Conservation (phyloP, 2,113 vertebrate genomes). For the Triplophysa tibetana region DNA sequence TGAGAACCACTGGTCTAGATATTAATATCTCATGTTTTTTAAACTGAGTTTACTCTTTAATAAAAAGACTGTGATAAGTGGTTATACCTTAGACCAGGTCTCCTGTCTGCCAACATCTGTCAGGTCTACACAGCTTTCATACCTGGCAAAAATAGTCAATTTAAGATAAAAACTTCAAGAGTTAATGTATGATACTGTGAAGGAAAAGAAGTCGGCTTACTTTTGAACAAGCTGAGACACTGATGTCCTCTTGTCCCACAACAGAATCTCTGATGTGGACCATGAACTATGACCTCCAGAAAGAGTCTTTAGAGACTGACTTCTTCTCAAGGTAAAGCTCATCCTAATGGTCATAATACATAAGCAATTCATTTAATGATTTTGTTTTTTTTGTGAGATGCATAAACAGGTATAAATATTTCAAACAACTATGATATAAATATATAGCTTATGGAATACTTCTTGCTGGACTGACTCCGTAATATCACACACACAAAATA, state of each 20-base stretch:
- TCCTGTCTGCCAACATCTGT: slow-evolving; percentile 55
- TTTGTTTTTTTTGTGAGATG: not conserved
- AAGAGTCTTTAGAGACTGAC: slow-evolving; percentile 71
- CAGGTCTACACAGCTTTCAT: slow-evolving; percentile 73
- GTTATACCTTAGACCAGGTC: slow-evolving; percentile 67
- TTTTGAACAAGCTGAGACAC: slow-evolving; percentile 80
- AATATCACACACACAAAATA: not conserved
- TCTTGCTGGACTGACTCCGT: not conserved
- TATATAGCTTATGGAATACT: not conserved
- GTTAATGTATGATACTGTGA: not conserved
- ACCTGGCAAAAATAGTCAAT: slow-evolving; percentile 65
- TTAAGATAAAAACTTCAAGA: not conserved
- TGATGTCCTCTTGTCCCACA: slow-evolving; percentile 68
- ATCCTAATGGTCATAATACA: slow-evolving; percentile 12
- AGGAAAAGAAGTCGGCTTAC: slow-evolving; percentile 62
- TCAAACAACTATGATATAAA: not conserved
- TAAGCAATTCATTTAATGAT: not conserved
- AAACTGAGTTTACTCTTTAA: too few relatives aligned
- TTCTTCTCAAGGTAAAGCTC: slow-evolving; percentile 63
- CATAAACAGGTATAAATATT: not conserved
- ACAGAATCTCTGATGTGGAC: slow-evolving; percentile 49
- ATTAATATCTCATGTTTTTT: too few relatives aligned
- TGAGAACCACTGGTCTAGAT: too few relatives aligned
- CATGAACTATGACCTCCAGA: slow-evolving; percentile 59
- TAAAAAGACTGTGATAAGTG: not conserved